phyloP scores from a whole-genome alignment of 2,113 vertebrate species.

The Podilymbus podiceps region DNA sequence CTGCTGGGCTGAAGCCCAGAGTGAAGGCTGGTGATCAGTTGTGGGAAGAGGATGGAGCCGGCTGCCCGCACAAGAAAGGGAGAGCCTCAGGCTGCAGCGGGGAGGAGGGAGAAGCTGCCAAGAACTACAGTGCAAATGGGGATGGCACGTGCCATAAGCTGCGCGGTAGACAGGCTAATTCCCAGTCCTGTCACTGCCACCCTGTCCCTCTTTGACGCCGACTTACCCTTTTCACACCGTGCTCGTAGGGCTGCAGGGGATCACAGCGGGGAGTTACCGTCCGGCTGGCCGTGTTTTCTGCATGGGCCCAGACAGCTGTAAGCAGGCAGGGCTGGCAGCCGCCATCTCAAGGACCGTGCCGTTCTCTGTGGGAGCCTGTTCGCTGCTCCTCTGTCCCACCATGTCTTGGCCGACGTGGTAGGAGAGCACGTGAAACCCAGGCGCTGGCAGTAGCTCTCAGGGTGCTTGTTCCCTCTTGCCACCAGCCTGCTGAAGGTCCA shows the following conservation, averaged over 20 bases:
- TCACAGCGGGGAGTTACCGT: neutral
- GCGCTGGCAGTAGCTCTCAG: neutral
- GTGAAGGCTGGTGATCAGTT: neutral
- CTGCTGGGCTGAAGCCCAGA: neutral
- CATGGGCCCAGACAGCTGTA: neutral
- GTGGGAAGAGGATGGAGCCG: neutral
- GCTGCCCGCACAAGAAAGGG: too few species aligned
- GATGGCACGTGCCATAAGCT: rapidly evolving
- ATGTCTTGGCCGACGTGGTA: rapidly evolving
- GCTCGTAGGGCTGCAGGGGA: neutral
- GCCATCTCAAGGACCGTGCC: rapidly evolving
- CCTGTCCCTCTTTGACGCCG: neutral
- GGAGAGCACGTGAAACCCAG: neutral
- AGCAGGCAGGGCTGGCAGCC: neutral
- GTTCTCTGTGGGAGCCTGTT: neutral
- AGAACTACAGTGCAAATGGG: neutral
- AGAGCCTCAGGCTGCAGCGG: neutral
- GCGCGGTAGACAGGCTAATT: rapidly evolving
- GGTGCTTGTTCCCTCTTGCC: neutral
- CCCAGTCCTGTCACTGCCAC: neutral
- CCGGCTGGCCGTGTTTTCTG: neutral
- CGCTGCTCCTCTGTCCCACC: neutral
- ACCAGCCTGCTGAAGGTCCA: constrained; percentile 94
- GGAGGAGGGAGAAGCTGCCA: neutral
- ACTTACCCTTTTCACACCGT: rapidly evolving